Evolutionary conservation across 2,797 vertebrate genomes (phyloP).

Genomic region (Clarias laeviceps): DNA sequence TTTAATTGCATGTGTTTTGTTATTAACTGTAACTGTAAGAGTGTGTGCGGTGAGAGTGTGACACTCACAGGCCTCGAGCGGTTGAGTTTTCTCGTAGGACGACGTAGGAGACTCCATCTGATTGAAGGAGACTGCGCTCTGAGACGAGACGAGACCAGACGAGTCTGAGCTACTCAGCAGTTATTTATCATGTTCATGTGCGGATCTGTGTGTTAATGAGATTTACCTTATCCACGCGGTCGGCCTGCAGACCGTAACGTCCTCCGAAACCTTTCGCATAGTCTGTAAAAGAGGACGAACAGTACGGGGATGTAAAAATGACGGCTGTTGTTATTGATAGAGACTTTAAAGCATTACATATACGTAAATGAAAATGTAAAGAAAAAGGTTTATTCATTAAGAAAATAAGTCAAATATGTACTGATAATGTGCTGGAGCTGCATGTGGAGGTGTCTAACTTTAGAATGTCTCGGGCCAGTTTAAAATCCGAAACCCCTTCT

Average conservation of each 20-base stretch:
- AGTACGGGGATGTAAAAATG: not conserved
- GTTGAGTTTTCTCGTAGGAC: constrained; percentile 85
- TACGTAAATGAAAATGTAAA: not conserved
- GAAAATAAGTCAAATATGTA: too few relatives aligned
- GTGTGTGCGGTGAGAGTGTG: not conserved
- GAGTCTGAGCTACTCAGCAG: not conserved
- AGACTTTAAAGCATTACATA: too few relatives aligned
- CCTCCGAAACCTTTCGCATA: constrained; percentile 93
- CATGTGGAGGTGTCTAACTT: too few relatives aligned
- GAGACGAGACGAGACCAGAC: constrained; percentile 18
- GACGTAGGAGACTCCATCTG: constrained; percentile 86
- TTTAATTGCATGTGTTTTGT: not conserved
- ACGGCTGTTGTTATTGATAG: too few relatives aligned
- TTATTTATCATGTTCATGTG: not conserved
- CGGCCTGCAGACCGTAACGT: constrained; percentile 86
- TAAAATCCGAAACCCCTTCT: too few relatives aligned
- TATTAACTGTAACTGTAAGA: not conserved
- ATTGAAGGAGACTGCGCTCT: constrained; percentile 86
- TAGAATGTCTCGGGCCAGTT: too few relatives aligned
- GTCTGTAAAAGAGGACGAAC: constrained; percentile 71
- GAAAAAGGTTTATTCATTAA: not conserved
- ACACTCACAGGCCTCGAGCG: constrained; percentile 86
- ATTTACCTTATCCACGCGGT: constrained; percentile 91
- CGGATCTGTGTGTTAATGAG: not conserved
- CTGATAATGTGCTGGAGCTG: not conserved